Conservation (phyloP, 2,797 vertebrate species). For the Prunella strophiata region DNA sequence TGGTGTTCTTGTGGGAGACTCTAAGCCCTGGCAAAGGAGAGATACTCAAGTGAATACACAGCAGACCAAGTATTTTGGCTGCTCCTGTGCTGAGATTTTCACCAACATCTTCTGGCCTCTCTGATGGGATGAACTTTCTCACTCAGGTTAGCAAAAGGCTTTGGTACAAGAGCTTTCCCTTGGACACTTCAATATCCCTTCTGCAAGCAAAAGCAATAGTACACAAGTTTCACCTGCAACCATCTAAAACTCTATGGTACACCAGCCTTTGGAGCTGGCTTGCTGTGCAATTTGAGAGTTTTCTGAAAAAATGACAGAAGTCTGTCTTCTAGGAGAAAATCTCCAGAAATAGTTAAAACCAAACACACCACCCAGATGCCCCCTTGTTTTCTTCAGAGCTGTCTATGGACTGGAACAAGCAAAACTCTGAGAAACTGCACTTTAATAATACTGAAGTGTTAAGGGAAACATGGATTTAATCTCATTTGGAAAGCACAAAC, state of each 20-base stretch:
- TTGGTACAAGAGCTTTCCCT: not conserved
- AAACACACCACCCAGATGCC: not conserved
- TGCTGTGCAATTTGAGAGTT: rapidly evolving
- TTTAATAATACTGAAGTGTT: not conserved
- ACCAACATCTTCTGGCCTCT: not conserved
- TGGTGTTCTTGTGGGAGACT: conserved; percentile 33
- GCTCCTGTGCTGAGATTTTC: not conserved
- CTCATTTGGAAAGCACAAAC: not conserved
- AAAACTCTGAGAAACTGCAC: not conserved
- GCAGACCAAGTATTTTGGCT: conserved; percentile 26
- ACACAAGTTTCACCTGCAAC: not conserved
- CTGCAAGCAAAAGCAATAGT: not conserved
- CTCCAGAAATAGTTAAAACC: not conserved
- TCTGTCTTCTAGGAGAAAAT: not conserved
- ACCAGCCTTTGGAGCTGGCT: not conserved
- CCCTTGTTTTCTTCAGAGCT: not conserved
- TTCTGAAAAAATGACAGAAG: not conserved
- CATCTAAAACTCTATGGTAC: rapidly evolving
- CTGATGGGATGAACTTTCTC: not conserved
- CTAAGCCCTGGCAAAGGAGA: not conserved
- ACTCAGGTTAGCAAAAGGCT: not conserved
- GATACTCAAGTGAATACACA: not conserved
- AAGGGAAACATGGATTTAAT: not conserved
- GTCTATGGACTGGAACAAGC: not conserved
- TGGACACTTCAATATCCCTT: not conserved